Evolutionary conservation across 2,888 invertebrate genomes (phyloP), one percentile per base, ranked within the genome.

Genomic region (Drosophila putrida): DNA sequence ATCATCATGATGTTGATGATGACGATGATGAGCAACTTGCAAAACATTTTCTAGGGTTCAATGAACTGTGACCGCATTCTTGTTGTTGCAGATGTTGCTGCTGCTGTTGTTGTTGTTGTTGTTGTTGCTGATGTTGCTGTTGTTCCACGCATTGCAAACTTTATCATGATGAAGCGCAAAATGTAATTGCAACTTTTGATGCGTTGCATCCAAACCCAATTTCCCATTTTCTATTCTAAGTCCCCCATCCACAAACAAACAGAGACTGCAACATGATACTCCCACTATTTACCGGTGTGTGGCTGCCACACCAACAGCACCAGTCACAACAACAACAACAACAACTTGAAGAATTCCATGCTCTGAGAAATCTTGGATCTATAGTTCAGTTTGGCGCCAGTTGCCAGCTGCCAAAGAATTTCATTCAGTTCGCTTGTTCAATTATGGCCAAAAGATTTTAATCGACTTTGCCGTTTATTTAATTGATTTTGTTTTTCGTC

Each of bases 51-150:
- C 74, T 71, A 81, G 72, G 77, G 82, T 84, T 84, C 82, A 82
- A 84, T 77, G 82, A 84, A 84, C 82, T 82, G 82, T 84, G 84
- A 82, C 82, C 82, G 84, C 82, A 84, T 69, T 71, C 74, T 70
- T 64, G 47, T 67, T 75, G 50, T 59, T 75, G 61, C 13, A 51
- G 61, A 20, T 33, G 33, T 10, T 43, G 55, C 4, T 41, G 57
- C 4, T 60, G 15, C 4, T 60, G 15, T 15, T 55, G 61, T 27
- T 33, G 33, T 10, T 57, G 65, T 11, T 41, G 55, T 6, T 41
- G 55, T 4, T 60, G 15, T 13, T 62, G 50, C 35, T 43, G 59
- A 28, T 60, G 65, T 11, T 43, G 55, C 4, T 41, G 57, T 4
- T 60, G 15, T 13, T 62, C 47, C 36, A 38, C 57, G 78, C 78